Evolutionary conservation across 2,797 vertebrate species (phyloP).

Genomic region (Sitta carolinensis): DNA sequence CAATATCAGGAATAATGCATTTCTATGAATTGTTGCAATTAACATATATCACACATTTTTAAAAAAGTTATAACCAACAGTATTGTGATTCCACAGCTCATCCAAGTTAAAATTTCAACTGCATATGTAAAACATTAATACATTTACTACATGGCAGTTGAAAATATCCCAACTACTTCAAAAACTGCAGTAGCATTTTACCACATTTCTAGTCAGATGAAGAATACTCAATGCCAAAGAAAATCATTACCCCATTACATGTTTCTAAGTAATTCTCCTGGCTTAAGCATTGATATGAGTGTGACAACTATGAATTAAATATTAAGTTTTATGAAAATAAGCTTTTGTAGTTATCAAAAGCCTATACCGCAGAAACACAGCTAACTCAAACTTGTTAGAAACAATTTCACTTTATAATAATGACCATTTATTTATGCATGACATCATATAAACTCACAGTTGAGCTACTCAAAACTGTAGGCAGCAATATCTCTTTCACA

Average conservation of each 20-base stretch:
- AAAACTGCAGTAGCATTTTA: neutral
- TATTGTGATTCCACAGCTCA: neutral
- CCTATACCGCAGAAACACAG: accelerated
- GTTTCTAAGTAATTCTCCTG: neutral
- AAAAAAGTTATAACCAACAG: neutral
- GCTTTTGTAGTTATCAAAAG: neutral
- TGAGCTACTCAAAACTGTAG: neutral
- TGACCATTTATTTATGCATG: neutral
- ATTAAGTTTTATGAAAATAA: neutral
- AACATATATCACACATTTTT: neutral
- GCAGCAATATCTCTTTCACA: neutral
- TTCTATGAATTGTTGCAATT: neutral
- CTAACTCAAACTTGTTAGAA: neutral
- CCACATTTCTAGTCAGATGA: neutral
- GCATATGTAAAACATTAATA: neutral
- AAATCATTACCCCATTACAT: neutral
- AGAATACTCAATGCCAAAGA: neutral
- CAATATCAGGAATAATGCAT: neutral
- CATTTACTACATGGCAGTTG: neutral
- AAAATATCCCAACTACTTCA: neutral
- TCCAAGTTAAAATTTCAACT: neutral
- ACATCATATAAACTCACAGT: neutral
- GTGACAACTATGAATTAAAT: neutral
- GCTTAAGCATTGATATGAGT: neutral
- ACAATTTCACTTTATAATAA: neutral